Evolutionary conservation across 2,888 invertebrate genomes (phyloP).

Genomic region (Cryptus armator): DNA sequence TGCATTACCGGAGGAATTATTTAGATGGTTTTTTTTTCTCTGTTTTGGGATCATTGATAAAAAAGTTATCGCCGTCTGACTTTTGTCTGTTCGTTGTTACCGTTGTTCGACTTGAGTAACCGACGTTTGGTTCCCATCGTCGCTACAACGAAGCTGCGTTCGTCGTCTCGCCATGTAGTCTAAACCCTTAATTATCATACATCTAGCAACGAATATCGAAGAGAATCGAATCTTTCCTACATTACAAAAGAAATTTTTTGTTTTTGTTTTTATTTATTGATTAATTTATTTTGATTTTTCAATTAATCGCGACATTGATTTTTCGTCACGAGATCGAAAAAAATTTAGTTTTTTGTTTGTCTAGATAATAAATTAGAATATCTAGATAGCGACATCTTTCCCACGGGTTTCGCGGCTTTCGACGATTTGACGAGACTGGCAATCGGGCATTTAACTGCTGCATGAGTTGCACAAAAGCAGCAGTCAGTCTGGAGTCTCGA

Average conservation of each 20-base stretch:
- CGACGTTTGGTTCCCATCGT: no score
- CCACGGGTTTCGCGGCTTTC: neutral
- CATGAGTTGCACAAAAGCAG: slow-evolving; percentile 28
- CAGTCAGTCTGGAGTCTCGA: neutral
- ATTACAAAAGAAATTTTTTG: neutral
- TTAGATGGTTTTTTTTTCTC: no score
- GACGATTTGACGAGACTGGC: neutral
- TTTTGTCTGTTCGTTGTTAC: no score
- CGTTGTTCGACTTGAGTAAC: no score
- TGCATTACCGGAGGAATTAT: no score
- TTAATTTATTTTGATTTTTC: neutral
- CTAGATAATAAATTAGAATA: neutral
- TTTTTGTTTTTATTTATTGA: neutral
- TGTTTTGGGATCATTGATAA: no score
- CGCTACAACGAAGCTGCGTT: no score
- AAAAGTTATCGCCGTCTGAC: no score
- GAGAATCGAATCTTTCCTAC: neutral
- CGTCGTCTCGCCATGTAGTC: no score
- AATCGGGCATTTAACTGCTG: neutral
- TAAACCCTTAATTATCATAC: no score
- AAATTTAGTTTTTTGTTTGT: no score
- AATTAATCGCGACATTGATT: neutral
- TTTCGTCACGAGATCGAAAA: neutral
- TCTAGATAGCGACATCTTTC: neutral
- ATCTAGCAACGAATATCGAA: no score